phyloP scores from a whole-genome alignment of 2,113 vertebrate genomes.

The Mormyrus lacerda region DNA sequence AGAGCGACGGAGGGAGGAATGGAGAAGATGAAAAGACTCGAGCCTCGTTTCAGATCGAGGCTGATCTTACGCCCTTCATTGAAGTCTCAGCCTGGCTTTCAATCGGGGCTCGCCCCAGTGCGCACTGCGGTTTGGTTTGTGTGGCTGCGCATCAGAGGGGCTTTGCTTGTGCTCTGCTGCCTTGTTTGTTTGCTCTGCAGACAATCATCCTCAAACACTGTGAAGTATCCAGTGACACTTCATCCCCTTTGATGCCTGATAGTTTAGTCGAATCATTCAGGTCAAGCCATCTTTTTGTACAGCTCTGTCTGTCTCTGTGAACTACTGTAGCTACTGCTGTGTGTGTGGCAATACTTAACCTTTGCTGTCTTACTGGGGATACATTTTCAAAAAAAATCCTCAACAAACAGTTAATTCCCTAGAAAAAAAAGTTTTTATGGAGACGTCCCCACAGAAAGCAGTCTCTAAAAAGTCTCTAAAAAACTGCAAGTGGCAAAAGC shows the following conservation, averaged over 20 bases:
- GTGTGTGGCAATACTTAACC: background rate
- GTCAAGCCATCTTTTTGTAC: background rate
- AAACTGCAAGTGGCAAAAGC: background rate
- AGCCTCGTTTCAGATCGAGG: background rate
- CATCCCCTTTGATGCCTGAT: background rate
- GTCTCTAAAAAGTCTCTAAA: background rate
- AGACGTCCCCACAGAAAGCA: background rate
- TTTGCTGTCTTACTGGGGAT: background rate
- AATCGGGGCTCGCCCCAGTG: background rate
- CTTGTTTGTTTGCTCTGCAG: background rate
- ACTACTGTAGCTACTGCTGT: background rate
- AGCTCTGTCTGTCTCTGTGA: background rate
- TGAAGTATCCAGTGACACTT: background rate
- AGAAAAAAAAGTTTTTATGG: background rate
- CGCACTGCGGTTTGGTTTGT: background rate
- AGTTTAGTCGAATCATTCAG: background rate
- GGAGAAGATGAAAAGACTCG: constrained; percentile 9
- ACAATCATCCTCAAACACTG: background rate
- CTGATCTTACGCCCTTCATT: constrained; percentile 21
- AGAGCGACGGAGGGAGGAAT: background rate
- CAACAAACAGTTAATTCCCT: background rate
- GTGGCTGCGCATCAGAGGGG: background rate
- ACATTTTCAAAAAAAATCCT: background rate
- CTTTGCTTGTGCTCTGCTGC: background rate
- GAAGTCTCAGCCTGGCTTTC: background rate